Evolutionary conservation across 2,113 vertebrate species (phyloP).

Genomic region (Cyanistes caeruleus): DNA sequence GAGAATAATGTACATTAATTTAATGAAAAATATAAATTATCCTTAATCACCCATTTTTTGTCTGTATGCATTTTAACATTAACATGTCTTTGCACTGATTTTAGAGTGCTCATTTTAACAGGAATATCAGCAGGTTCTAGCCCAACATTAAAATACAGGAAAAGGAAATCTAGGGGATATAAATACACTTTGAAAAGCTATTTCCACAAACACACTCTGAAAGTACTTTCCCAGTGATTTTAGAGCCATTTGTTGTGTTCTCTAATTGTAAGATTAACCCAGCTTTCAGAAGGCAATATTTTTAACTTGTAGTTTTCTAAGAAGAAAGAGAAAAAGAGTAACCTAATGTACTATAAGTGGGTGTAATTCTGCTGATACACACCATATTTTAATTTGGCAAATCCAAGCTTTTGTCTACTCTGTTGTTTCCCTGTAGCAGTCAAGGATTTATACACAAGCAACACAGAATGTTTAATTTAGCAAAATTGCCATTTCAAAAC

Average conservation of each 20-base stretch:
- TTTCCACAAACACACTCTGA: conserved; percentile 44
- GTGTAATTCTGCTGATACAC: background rate
- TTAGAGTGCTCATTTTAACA: background rate
- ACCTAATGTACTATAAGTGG: background rate
- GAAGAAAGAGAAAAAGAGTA: background rate
- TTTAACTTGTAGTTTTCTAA: background rate
- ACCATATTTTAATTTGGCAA: background rate
- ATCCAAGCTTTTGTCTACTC: background rate
- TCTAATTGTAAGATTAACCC: background rate
- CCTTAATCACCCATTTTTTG: background rate
- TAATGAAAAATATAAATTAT: conserved; percentile 56
- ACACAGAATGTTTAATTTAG: conserved; percentile 45
- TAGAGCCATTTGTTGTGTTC: background rate
- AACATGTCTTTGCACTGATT: background rate
- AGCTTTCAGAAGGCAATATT: background rate
- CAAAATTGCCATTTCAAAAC: conserved; percentile 38
- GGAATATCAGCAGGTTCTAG: background rate
- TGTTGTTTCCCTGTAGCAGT: conserved; percentile 9
- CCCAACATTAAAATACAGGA: conserved; percentile 42
- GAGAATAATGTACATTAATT: background rate
- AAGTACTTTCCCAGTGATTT: background rate
- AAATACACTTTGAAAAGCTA: conserved; percentile 41
- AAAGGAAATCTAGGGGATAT: conserved; percentile 45
- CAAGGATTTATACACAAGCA: conserved; percentile 5
- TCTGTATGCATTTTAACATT: background rate